Base-by-base conservation (phyloP, 2,113 vertebrate species). In the Prietella phreatophila region DNA sequence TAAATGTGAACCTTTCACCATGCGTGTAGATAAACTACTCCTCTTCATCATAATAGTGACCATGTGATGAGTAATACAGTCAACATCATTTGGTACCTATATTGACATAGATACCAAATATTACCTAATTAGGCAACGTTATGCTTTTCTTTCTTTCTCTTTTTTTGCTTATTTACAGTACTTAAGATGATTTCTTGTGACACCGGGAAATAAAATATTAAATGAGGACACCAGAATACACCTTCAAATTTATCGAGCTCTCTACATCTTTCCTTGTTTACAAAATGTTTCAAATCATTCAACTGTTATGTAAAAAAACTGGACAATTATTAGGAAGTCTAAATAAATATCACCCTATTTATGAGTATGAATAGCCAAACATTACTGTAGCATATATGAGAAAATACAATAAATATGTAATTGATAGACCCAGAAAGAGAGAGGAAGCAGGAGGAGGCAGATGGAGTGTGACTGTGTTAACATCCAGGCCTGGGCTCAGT, bases 371-470 rank as follows among this genome's bases (percentile, higher is more conserved):
- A 83, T 33, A 84, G 9, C 30, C 30, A 82, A 39, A 81, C 53
- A 33, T 22, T 71, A 36, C 30, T 53, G 15, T 17, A 55, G 60
- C 27, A 15, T 56, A 20, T 58, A 39, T 55, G 10, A 76, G 50
- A 78, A 75, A 30, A 58, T 15, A 30, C 19, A 58, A 55, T 25
- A 36, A 63, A 88, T 53, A 87, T 83, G 67, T 42, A 63, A 63
- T 36, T 65, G 36, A 33, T 33, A 69, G 58, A 27, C 47, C n/a
- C 20, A 85, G 69, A 61, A 55, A 80, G 61, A 80, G 42, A 36
- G 78, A 47, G 75, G 69, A 88, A 88, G 67, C 84, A 84, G 78
- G 22, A 61, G 53, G 63, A 47, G 60, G 83, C 36, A 65, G 87
- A 88, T 84, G 63, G 30, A 19, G 76, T 69, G 30, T 63, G 63